Evolutionary conservation across 2,888 invertebrate species (phyloP).

Genomic region (Nowickia ferox): DNA sequence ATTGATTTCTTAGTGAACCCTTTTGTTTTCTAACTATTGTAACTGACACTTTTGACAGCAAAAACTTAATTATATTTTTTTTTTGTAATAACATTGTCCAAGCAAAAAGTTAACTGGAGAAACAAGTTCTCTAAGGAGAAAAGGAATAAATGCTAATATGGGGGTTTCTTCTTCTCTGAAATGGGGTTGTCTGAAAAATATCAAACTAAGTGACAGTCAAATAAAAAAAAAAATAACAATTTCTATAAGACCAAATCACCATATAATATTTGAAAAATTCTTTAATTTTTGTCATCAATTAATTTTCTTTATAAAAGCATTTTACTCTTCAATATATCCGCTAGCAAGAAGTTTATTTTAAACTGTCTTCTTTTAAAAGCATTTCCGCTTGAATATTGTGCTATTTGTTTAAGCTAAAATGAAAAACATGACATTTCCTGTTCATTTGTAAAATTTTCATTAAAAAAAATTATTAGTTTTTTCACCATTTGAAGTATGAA

Average conservation of each 20-base stretch:
- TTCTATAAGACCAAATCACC: background rate
- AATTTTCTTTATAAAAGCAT: no score
- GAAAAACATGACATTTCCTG: constrained; percentile 66
- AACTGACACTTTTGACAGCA: constrained; percentile 3
- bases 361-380: constrained; percentile 9
- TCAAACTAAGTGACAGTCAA: background rate
- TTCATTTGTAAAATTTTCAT: constrained; percentile 16
- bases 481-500: background rate
- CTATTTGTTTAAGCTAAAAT: constrained; percentile 9
- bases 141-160: background rate
- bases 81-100: background rate
- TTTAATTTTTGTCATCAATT: no score
- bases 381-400: constrained; percentile 22
- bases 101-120: background rate
- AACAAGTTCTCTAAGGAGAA: background rate
- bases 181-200: no score
- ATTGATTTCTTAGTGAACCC: background rate
- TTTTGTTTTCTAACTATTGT: background rate
- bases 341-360: constrained; percentile 1
- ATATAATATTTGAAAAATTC: background rate
- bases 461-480: constrained; percentile 2
- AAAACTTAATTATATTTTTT: constrained; percentile 2
- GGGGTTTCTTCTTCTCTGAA: no score
- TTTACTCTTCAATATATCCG: background rate
- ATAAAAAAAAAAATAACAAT: background rate